Base-by-base conservation (phyloP, 1,140 invertebrate genomes). In the Pantala flavescens region DNA sequence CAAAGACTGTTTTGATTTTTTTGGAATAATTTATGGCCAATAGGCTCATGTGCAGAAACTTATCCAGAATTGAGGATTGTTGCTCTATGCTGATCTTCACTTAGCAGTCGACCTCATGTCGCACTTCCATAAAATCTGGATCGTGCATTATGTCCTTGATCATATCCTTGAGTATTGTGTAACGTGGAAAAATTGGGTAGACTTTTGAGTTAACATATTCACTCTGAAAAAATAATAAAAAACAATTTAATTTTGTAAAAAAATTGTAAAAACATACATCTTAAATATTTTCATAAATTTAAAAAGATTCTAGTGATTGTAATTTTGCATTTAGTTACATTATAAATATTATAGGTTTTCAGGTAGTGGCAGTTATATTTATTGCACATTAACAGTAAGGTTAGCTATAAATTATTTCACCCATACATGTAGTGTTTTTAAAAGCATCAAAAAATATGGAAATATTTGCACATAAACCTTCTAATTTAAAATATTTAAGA, bases 51-150 rank as follows among this genome's bases (percentile, higher is more conserved):
- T 63, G 49, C n/a, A 63, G 49, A 63, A 63, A 63, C 49, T 63
- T 5, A 16, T 63, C 28, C 28, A 36, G 28, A 63, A 63, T 63
- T 7, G 5, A 19, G 49, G 49, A 21, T 63, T 16, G n/a, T 63
- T 63, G 49, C 12, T 63, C 49, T 19, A 19, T 63, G 49, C 14
- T 63, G 49, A 19, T 63, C 49, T 63, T 19, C 19, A 70, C 16
- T 3, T 49, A 55, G 72, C 11, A 74, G 80, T 90, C 90, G 76
- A 91, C 88, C 83, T 96, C 94, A 82, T 96, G 94, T 83, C 94
- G 96, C 71, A 97, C 93, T 85, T 96, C 95, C 91, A 96, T 95
- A 84, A 96, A 97, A 83, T 94, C 92, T 9, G 94, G 94, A 84
- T 96, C 91, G 78, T 94, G 90, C 88, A 96, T 93, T 78, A 96